These are phyloP conservation scores for Acrobasis suavella DNA, from an alignment of 2,888 invertebrate genomes.

Conservation along the genomic window DNA sequence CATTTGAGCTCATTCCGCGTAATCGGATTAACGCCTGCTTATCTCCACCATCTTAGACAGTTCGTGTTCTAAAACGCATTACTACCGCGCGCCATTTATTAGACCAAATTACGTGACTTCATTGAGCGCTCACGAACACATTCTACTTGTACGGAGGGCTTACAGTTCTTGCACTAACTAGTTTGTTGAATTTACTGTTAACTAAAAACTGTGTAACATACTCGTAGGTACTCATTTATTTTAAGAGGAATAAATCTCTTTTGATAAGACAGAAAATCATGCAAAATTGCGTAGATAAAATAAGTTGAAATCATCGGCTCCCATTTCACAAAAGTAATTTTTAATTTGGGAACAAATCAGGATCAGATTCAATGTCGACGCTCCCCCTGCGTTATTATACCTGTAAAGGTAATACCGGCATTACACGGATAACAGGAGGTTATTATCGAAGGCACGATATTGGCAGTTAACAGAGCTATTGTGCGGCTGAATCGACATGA, in stretches of 20 bases:
- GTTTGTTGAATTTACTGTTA: too few relatives aligned
- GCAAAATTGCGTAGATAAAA: not conserved
- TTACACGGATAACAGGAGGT: conserved; percentile 21
- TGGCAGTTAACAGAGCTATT: conserved; percentile 36
- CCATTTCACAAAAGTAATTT: conserved; percentile 11
- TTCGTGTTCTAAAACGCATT: conserved; percentile 30
- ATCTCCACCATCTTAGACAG: conserved; percentile 29
- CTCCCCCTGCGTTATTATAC: conserved; percentile 19
- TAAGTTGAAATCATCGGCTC: conserved; percentile 5
- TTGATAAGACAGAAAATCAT: not conserved
- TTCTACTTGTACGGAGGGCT: not conserved
- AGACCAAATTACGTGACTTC: conserved; percentile 3
- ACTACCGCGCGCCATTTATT: not conserved
- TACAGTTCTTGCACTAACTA: too few relatives aligned
- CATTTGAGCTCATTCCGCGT: conserved; percentile 49
- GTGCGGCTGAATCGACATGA: conserved; percentile 33
- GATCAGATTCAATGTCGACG: conserved; percentile 10
- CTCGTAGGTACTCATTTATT: too few relatives aligned
- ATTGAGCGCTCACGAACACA: not conserved
- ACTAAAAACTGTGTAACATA: too few relatives aligned
- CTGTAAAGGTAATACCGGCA: conserved; percentile 20
- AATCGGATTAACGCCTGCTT: conserved; percentile 52
- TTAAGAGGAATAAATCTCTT: not conserved
- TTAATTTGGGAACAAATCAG: conserved; percentile 10
- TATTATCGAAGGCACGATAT: conserved; percentile 33